A percentile compares a stretch with the other conserved stretches of the same genome.
These are phyloP conservation scores for Chionodraco myersi DNA, from an alignment of 2,113 vertebrate genomes.

Conservation along the genomic window DNA sequence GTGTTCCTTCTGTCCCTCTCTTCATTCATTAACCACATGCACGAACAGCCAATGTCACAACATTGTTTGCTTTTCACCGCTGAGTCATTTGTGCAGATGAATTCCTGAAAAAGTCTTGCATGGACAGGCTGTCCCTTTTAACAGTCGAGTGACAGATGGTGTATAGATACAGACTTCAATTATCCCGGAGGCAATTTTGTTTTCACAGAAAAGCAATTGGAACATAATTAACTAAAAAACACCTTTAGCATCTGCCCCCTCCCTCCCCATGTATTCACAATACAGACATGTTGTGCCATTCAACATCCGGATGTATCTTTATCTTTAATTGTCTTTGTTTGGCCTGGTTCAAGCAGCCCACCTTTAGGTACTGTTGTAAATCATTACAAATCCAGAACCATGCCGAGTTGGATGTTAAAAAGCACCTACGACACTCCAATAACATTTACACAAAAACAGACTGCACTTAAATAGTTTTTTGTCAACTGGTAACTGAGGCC, in stretches of 20 bases:
- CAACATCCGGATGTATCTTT: too few species aligned
- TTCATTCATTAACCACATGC: slow-evolving; percentile 13
- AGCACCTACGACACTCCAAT: background rate
- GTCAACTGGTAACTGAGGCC: too few species aligned
- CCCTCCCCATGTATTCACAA: too few species aligned
- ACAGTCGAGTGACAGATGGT: background rate
- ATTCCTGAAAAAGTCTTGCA: too few species aligned
- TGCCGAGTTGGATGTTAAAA: background rate
- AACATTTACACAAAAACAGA: background rate
- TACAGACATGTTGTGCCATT: too few species aligned
- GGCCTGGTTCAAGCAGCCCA: background rate
- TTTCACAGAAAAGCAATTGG: background rate
- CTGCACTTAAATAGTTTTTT: background rate
- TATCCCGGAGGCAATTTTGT: background rate
- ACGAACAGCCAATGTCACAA: background rate
- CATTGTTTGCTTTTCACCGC: background rate
- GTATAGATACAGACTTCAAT: slow-evolving; percentile 3
- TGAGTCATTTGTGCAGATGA: background rate
- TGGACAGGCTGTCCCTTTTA: background rate
- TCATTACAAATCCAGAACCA: background rate
- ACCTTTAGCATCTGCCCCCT: background rate
- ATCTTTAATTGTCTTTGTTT: background rate
- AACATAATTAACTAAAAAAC: background rate
- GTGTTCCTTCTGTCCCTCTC: slow-evolving; percentile 19
- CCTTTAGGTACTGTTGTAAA: background rate